Base-by-base conservation (phyloP, 35 echinoderm and acorn worm species). In the Patiria miniata region DNA sequence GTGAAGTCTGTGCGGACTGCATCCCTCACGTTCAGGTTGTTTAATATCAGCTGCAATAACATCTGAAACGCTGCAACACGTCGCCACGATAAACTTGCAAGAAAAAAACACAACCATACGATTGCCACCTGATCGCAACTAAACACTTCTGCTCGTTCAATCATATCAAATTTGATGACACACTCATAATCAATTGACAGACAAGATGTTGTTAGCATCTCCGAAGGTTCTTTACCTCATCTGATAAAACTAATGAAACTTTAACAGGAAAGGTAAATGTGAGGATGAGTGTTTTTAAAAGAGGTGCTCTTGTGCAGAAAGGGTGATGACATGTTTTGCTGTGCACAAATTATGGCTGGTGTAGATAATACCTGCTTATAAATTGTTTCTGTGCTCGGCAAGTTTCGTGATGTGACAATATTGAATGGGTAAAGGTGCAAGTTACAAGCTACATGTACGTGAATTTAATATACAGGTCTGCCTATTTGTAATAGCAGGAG, bases 221-320 rank as follows among this genome's bases (percentile, higher is more conserved):
- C 42, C 12, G 4, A 47, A 47, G 42, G 42, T 47, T 12, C 42
- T 47, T 12, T 6, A 47, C 42, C 42, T 47, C 42, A 47, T 47
- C 42, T 47, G 42, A 47, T 12, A 12, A 47, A 47, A 47, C 42
- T 6, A 47, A 47, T 47, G 42, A 47, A 47, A 47, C 42, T 47
- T 47, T 47, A 4, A 47, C 12, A 47, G 42, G 42, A 4, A 47
- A 12, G 4, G 42, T 6, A 73, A n/a, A 36, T 32, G 19, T 73
- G 26, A 2, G 29, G 19, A 0, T 73, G 65, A 36, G 65, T 26
- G 65, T 73, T 73, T 73, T 7, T 23, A 0, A 36, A 73, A 73
- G 65, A 30, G 65, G 65, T 73, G 65, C 65, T 28, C 65, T 73
- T 73, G 65, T 73, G 65, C 65, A 73, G 16, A 47, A 47, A 47